Conservation (phyloP, 2,797 vertebrate species). For the Petrocephalus schoutedeni region DNA sequence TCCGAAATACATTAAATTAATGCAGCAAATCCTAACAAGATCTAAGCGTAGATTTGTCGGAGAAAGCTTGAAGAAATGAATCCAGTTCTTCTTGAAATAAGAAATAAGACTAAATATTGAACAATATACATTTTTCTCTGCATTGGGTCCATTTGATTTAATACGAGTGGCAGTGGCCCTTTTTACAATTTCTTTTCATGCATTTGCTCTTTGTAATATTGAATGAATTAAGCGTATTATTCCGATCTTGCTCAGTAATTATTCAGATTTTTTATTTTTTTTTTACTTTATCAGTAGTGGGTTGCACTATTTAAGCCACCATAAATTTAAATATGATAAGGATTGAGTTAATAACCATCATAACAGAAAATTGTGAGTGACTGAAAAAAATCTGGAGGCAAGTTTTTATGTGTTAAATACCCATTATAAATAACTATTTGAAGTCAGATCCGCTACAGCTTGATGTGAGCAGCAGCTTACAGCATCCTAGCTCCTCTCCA, state of each 20-base stretch:
- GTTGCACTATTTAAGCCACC: neutral
- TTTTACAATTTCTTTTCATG: neutral
- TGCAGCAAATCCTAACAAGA: neutral
- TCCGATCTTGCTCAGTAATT: neutral
- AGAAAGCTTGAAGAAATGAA: neutral
- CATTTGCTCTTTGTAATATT: neutral
- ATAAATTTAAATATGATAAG: neutral
- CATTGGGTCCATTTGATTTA: neutral
- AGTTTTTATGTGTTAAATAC: neutral
- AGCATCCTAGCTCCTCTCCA: neutral
- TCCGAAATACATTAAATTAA: neutral
- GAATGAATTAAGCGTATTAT: neutral
- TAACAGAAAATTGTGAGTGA: neutral
- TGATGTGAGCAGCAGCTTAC: neutral
- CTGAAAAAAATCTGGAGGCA: neutral
- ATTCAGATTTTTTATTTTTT: neutral
- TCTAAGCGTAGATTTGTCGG: neutral
- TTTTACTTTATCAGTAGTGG: neutral
- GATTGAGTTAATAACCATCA: neutral
- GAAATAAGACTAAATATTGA: neutral
- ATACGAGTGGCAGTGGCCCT: neutral
- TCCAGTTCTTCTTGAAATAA: neutral
- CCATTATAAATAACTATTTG: neutral
- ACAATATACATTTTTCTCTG: neutral
- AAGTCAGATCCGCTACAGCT: neutral